Base-by-base conservation (phyloP, 2,888 invertebrate genomes). In the Coelinius sp. region DNA sequence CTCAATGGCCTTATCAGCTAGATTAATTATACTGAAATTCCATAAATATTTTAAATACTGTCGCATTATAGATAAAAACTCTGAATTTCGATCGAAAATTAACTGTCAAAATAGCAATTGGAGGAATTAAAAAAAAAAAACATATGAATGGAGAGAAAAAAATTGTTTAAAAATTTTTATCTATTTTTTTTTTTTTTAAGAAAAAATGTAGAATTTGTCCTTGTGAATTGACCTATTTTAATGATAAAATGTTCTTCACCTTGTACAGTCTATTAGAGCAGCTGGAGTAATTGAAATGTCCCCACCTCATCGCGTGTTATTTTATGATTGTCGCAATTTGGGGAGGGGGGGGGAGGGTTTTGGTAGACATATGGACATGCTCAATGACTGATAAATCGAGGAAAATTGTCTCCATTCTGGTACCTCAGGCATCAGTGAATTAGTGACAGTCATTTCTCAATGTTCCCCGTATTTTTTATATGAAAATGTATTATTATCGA, bases 11-110 rank as follows among this genome's bases (percentile, higher is more conserved):
- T 76, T 74, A 69, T 70, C 73, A 0, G 76, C 72, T 3, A 82
- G 25, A n/a, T 74, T 59, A 7, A 80, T 35, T 22, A 81, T 20
- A 73, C 77, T 80, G 1, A 76, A 14, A 3, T 73, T 70, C 22
- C 73, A 64, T 12, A 81, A 38, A 70, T 73, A 79, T 69, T 77
- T 80, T 0, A 80, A 53, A 38, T 68, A 78, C 68, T 75, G 68
- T 17, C 71, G 27, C 77, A 80, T 79, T 20, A 70, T 74, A n/a
- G n/a, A n/a, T n/a, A n/a, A n/a, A n/a, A n/a, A n/a, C n/a, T n/a
- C n/a, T 49, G 8, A 53, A 25, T 25, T 10, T 27, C n/a, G 8
- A 27, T 12, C 10, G 24, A 59, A 12, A 38, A 41, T 24, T 25
- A 49, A 52, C 17, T 62, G 44, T 71, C 44, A 27, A 24, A 53